Evolutionary conservation across 64 coral and sea anemone species (phyloP).

Genomic region (Montipora efflorescens): DNA sequence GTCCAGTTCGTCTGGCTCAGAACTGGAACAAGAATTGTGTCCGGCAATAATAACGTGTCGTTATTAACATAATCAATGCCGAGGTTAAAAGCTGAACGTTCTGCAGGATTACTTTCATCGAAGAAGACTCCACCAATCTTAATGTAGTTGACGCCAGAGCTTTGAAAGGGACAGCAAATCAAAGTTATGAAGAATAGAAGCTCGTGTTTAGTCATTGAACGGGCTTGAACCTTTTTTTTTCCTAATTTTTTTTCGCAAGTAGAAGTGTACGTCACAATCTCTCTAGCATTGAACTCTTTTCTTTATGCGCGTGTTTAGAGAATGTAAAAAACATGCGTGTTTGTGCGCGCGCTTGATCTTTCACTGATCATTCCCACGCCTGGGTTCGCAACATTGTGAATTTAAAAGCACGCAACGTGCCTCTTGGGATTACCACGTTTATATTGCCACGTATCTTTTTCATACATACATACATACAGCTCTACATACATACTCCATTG

Average conservation of each 20-base stretch:
- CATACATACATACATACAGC: too few species aligned
- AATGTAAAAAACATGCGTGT: too few species aligned
- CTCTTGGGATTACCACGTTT: background rate
- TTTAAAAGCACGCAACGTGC: too few species aligned
- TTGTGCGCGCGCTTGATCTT: too few species aligned
- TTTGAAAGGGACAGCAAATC: background rate
- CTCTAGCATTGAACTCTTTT: too few species aligned
- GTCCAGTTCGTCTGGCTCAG: conserved; percentile 65
- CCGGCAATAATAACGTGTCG: conserved; percentile 64
- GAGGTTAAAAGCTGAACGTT: conserved; percentile 67
- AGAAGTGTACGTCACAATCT: background rate
- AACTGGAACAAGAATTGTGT: conserved; percentile 45
- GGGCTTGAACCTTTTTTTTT: background rate
- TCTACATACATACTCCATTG: too few species aligned
- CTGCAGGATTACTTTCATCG: conserved; percentile 17
- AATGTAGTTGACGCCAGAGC: background rate
- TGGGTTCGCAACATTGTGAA: too few species aligned
- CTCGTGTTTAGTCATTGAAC: background rate
- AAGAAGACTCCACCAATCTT: conserved; percentile 83
- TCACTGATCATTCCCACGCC: too few species aligned
- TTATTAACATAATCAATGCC: conserved; percentile 86
- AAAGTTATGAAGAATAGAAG: background rate
- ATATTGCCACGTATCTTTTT: too few species aligned
- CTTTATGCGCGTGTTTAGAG: background rate
- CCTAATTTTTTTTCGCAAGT: background rate